These are phyloP conservation scores for Thalpophila matura DNA, from an alignment of 2,888 invertebrate species.

Conservation along the genomic window DNA sequence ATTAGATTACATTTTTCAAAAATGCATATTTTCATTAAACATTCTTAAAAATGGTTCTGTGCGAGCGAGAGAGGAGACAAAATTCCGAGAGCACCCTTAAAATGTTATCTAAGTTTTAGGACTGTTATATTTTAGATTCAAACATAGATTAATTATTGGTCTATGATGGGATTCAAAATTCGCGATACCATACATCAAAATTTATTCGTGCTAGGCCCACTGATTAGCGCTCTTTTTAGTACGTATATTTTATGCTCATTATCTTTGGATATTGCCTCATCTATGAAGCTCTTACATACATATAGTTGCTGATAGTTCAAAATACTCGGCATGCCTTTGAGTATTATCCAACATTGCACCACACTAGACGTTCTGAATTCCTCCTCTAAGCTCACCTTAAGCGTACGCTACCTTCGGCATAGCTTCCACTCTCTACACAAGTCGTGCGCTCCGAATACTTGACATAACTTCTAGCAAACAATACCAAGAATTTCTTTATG, in stretches of 20 bases:
- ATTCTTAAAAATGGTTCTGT: too few relatives aligned
- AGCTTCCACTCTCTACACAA: constrained; percentile 41
- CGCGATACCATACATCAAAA: too few relatives aligned
- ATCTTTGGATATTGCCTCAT: not conserved
- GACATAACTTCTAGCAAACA: constrained; percentile 59
- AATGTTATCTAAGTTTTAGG: too few relatives aligned
- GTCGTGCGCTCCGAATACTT: constrained; percentile 48
- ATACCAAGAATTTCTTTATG: constrained; percentile 63
- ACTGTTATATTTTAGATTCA: too few relatives aligned
- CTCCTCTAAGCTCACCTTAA: constrained; percentile 37
- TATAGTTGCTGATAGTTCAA: constrained; percentile 22
- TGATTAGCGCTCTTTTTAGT: too few relatives aligned
- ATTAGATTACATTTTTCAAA: too few relatives aligned
- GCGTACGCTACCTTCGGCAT: constrained; percentile 41
- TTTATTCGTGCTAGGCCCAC: too few relatives aligned
- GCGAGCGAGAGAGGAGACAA: too few relatives aligned
- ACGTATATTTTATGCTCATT: not conserved
- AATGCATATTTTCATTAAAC: too few relatives aligned
- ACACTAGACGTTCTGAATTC: constrained; percentile 54
- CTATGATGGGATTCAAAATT: too few relatives aligned
- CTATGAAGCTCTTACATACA: not conserved
- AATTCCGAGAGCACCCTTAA: too few relatives aligned
- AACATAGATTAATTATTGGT: too few relatives aligned
- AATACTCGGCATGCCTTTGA: constrained; percentile 49
- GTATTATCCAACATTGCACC: constrained; percentile 41